Evolutionary conservation across 2,113 vertebrate genomes (phyloP).

Genomic region (Gopherus evgoodei): DNA sequence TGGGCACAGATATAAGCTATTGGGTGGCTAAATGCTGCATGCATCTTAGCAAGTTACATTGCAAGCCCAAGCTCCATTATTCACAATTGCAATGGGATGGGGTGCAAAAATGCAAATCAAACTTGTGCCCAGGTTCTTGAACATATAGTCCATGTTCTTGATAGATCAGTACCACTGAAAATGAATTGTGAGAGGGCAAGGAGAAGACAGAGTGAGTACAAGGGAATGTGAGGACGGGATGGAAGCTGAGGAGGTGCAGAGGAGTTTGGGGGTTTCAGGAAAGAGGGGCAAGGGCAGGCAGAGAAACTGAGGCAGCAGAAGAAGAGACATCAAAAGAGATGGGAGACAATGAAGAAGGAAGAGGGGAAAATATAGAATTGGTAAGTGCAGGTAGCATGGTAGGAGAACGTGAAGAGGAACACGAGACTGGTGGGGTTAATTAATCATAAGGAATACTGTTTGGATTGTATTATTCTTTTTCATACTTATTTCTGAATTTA

Average conservation of each 20-base stretch:
- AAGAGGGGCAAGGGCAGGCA: neutral
- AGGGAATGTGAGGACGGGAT: too few relatives aligned
- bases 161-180: neutral
- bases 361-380: neutral
- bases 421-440: neutral
- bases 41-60: neutral
- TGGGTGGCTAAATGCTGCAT: neutral
- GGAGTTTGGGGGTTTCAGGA: neutral
- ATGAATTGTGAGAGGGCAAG: neutral
- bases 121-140: neutral
- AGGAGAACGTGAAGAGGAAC: neutral
- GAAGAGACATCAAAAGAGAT: too few relatives aligned
- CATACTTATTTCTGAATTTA: too few relatives aligned
- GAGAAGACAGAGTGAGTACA: neutral
- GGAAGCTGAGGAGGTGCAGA: neutral
- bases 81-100: neutral
- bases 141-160: neutral
- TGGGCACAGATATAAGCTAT: neutral
- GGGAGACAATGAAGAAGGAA: neutral
- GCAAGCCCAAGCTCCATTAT: neutral
- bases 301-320: neutral
- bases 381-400: neutral
- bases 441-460: neutral
- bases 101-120: neutral
- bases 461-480: too few relatives aligned